These are phyloP conservation scores for Melieria omissa DNA, from an alignment of 2,888 invertebrate species.

Conservation along the genomic window DNA sequence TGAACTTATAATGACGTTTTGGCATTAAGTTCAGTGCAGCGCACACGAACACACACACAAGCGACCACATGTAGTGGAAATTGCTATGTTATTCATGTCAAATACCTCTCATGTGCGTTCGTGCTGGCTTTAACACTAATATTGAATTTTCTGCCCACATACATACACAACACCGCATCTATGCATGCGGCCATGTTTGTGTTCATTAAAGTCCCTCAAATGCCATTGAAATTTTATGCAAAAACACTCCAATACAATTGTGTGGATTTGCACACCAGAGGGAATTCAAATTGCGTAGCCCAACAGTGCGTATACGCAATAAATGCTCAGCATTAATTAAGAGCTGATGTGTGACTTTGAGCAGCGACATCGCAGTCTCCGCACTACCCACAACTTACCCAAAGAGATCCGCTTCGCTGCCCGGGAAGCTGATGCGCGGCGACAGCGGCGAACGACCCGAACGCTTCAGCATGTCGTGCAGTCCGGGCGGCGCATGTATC, in stretches of 20 bases:
- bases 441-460: constrained; percentile 65
- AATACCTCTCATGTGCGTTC: too few species aligned
- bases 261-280: background rate
- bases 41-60: too few species aligned
- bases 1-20: too few species aligned
- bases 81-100: too few species aligned
- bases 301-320: constrained; percentile 25
- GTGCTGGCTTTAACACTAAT: too few species aligned
- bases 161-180: too few species aligned
- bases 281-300: constrained; percentile 13
- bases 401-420: constrained; percentile 65
- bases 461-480: constrained; percentile 67
- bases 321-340: constrained; percentile 22
- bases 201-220: background rate
- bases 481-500: constrained; percentile 74
- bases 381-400: constrained; percentile 57
- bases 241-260: background rate
- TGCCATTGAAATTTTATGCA: background rate
- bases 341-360: background rate
- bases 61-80: too few species aligned
- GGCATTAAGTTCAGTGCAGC: too few species aligned
- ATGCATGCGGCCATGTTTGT: too few species aligned
- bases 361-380: background rate
- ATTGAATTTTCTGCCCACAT: too few species aligned
- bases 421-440: constrained; percentile 66